Base-by-base conservation (phyloP, 1,140 invertebrate genomes). In the Trichogramma pretiosum region DNA sequence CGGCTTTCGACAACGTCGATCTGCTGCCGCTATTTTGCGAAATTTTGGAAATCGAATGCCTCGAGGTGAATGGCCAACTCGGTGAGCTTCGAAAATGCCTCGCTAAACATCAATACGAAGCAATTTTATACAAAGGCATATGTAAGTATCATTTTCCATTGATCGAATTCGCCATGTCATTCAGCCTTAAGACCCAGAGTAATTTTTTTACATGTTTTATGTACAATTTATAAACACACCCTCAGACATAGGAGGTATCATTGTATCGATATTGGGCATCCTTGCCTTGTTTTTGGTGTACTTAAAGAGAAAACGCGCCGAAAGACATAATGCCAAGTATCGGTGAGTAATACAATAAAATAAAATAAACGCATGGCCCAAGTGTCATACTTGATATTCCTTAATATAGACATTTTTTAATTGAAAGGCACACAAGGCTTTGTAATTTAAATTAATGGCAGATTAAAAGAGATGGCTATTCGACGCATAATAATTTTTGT, bases 11-110 rank as follows among this genome's bases (percentile, higher is more conserved):
- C 24, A 81, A 72, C 52, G 70, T 84, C 2, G 81, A 87, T 59
- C 59, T 86, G 23, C 83, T 78, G 58, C 75, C 78, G 11, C 56
- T 87, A n/a, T 79, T 84, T 61, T 81, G 80, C 54, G 62, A 76
- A 55, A 70, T 84, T 26, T 61, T 84, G 3, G 61, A 77, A 34
- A 52, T 83, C 14, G 44, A 62, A 2, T 67, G 68, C 40, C 65
- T 69, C 2, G 52, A 56, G 19, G 74, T 69, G 44, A 78, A 79
- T 59, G 77, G 77, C 7, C 66, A 66, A 46, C 37, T 73, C 33
- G 43, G 55, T 16, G 48, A 63, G 28, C 24, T 72, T 42, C 57
- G 53, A 40, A 54, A 63, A 32, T 69, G 68, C 43, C 40, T 59
- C 30, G 52, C 37, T 30, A 45, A 45, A 42, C 48, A 52, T 5